Evolutionary conservation across 2,113 vertebrate genomes (phyloP), one percentile per base, ranked within the genome.

Genomic region (Colinus virginianus): DNA sequence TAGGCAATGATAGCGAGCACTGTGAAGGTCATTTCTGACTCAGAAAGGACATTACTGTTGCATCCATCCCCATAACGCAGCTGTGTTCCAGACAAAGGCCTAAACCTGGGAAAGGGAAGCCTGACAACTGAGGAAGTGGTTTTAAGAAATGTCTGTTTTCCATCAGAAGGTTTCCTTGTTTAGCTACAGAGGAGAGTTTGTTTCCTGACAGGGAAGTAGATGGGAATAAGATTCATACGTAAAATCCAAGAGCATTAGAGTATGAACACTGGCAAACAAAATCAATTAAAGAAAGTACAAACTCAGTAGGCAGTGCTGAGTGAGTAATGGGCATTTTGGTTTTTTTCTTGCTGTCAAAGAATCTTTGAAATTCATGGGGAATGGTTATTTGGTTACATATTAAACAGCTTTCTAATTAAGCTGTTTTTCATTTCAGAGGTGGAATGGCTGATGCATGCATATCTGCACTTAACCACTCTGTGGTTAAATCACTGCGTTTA

Each of bases 221-320:
- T 25, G 32, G 53, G 71, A 21, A 2, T 53, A n/a, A 9, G 21
- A 34, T 0, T 7, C 34, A 8, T 2, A 59, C 48, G 2, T 62
- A 38, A 51, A 79, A 36, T 48, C 2, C 26, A 66, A 0, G 45
- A 21, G 43, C 1, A 10, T 0, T 16, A 9, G 25, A 36, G 72
- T 8, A 9, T 25, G 45, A 19, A 18, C 38, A 2, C 7, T 13
- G 42, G 40, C 20, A 11, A 58, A 21, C 30, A 15, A 51, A 51
- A n/a, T 19, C 66, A 28, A 2, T n/a, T 19, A 13, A 34, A 81
- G 22, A 3, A 21, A 49, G 36, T 4, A 21, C 36, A 13, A 19
- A 38, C 3, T 4, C 26, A 30, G 25, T 28, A 22, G 34, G 81
- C 36, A 19, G 8, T 49, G 66, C 36, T 2, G 42, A 58, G 36